A percentile compares a stretch with the other conserved stretches of the same genome.
Conservation (phyloP, 30 jellyfish, hydroid and myxozoan genomes). For the Turritopsis dohrnii region DNA sequence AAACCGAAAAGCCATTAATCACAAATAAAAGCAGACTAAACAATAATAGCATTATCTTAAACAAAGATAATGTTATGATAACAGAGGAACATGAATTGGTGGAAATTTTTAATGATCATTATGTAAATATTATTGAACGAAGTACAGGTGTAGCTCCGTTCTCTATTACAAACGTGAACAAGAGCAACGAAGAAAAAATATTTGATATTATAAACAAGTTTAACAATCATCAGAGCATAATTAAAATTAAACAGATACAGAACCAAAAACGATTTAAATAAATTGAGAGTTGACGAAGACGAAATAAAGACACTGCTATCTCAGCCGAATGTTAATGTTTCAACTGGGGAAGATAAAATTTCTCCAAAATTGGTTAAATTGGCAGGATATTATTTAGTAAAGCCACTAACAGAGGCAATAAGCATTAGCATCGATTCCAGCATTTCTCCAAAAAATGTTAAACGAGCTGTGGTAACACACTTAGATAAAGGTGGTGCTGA, state of each 20-base stretch:
- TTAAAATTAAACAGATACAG: background rate
- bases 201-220: background rate
- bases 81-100: constrained; percentile 2
- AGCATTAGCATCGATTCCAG: constrained; percentile 19
- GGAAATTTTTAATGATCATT: background rate
- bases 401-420: constrained; percentile 32
- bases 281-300: background rate
- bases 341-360: constrained; percentile 12
- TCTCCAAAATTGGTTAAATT: constrained; percentile 31
- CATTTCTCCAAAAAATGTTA: constrained; percentile 27
- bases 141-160: constrained; percentile 2
- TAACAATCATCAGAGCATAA: background rate
- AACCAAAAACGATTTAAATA: background rate
- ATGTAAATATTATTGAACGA: background rate
- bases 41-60: background rate
- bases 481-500: constrained; percentile 35
- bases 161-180: background rate
- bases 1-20: background rate
- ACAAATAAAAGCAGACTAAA: background rate
- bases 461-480: constrained; percentile 38
- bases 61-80: background rate
- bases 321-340: background rate
- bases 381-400: constrained; percentile 22
- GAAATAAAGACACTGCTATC: background rate
- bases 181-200: background rate